Evolutionary conservation across 2,113 vertebrate species (phyloP), one percentile per base, ranked within the genome.

Genomic region (Craseonycteris thonglongyai): DNA sequence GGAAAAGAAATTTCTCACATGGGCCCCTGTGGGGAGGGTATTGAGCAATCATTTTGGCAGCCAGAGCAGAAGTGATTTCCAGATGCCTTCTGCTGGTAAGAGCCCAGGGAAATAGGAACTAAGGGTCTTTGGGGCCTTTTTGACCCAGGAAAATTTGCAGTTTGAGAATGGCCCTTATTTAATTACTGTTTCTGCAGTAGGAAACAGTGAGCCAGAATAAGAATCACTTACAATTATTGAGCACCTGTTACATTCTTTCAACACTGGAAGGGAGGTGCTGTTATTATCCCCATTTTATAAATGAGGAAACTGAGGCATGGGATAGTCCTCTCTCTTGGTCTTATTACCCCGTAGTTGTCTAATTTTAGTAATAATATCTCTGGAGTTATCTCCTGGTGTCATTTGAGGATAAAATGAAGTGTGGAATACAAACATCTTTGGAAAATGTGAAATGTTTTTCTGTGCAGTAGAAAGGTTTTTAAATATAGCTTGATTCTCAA

Each of bases 41-140:
- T 95, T 93, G 93, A 71, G 87, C 94, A 94, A 95, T 59, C 68
- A 19, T 3, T 28, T 89, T 68, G 79, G 86, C 72, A 72, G 66
- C 19, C 10, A 7, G 47, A 76, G 45, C 74, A 81, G 86, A 84
- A 94, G 83, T 72, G 38, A 66, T 94, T 94, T 97, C 78, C 69
- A 56, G 72, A 92, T 86, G 65, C 22, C 28, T 78, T 7, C 45
- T 80, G 81, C 68, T 84, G 68, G 38, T 49, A 63, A 74, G 45
- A 30, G 42, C 38, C 66, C 33, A 5, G 22, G 47, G 63, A 92
- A 68, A 19, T 30, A 54, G 69, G 45, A 88, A 78, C 66, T 72
- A 35, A 72, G 42, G 45, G 42, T 49, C 24, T 78, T 6, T 21
- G 6, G 75, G 38, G 30, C 3, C 63, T 68, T 69, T 40, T 42